Conservation (phyloP, 2,113 vertebrate species). For the Sander lucioperca region DNA sequence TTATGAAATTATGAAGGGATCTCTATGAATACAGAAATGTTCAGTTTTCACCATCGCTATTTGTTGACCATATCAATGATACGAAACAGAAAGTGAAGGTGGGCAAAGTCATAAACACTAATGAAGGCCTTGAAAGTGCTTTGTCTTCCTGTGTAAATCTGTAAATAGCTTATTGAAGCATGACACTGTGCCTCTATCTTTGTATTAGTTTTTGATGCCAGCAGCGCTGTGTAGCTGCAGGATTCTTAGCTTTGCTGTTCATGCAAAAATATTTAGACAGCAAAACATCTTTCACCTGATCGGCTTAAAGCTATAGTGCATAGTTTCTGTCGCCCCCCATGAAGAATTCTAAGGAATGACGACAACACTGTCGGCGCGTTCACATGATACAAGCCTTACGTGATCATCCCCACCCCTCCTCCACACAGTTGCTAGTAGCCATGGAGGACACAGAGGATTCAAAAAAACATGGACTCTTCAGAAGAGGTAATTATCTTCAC, state of each 20-base stretch:
- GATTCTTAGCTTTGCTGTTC: slow-evolving; percentile 18
- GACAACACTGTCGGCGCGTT: no score
- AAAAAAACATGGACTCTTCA: no score
- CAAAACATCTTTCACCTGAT: not conserved
- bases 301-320: no score
- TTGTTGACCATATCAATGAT: not conserved
- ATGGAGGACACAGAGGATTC: no score
- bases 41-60: not conserved
- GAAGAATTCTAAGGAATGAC: no score
- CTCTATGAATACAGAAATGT: not conserved
- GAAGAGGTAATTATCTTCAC: no score
- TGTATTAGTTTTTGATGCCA: slow-evolving; percentile 35
- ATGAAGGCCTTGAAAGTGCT: not conserved
- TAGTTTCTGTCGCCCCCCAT: no score
- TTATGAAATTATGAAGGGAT: not conserved
- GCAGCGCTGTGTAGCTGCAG: slow-evolving; percentile 29
- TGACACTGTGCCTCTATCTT: not conserved
- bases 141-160: not conserved
- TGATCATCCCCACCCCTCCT: no score
- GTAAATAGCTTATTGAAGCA: not conserved
- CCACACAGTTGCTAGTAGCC: no score
- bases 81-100: not conserved
- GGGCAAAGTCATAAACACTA: not conserved
- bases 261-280: not conserved
- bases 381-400: no score